Conservation (phyloP, 1,140 invertebrate genomes). For the Caenorhabditis brenneri region DNA sequence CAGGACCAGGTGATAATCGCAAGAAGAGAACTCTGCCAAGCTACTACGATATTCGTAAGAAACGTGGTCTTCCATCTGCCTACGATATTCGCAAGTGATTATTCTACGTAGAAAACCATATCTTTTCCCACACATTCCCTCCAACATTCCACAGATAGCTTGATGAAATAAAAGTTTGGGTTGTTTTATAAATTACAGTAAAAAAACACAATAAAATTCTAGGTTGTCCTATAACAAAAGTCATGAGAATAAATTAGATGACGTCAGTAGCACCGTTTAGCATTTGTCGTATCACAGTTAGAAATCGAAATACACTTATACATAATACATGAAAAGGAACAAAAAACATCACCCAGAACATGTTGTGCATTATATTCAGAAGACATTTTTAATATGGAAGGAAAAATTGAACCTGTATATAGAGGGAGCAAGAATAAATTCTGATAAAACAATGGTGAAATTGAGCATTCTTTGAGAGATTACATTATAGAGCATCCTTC, state of each 20-base stretch:
- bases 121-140: not conserved
- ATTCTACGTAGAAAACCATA: not conserved
- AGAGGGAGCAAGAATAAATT: not conserved
- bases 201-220: not conserved
- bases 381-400: not conserved
- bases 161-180: not conserved
- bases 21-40: not conserved
- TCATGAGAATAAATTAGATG: conserved; percentile 15
- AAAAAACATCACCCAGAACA: not conserved
- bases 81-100: conserved; percentile 37
- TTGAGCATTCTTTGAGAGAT: not conserved
- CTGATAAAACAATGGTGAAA: no score
- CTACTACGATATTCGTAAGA: conserved; percentile 16
- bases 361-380: not conserved
- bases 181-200: not conserved
- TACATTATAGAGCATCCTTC: conserved; percentile 35
- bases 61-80: not conserved
- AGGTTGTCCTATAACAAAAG: not conserved
- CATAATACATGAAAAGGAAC: not conserved
- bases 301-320: not conserved
- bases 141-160: not conserved
- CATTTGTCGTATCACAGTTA: conserved; percentile 20
- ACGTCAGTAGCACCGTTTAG: conserved; percentile 13
- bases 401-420: not conserved
- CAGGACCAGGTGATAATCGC: not conserved